These are phyloP conservation scores for Electrophaes corylata DNA, from an alignment of 2,888 invertebrate species.

Conservation along the genomic window DNA sequence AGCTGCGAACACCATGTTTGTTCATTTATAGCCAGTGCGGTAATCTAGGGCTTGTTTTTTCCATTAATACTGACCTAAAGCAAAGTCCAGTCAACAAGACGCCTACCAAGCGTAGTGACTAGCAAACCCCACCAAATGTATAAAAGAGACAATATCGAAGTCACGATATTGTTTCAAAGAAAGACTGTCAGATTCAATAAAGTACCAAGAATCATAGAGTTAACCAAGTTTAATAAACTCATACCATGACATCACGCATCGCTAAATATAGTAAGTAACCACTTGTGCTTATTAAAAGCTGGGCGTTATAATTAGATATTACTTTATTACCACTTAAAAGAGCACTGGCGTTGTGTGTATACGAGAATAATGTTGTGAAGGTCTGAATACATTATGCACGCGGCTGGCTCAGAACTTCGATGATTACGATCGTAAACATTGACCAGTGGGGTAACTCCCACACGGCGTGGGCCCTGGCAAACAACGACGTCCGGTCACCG, in stretches of 20 bases:
- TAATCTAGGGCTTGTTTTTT: conserved; percentile 15
- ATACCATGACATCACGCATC: conserved; percentile 56
- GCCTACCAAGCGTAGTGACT: too few relatives aligned
- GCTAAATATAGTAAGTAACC: conserved; percentile 66
- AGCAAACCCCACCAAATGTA: too few relatives aligned
- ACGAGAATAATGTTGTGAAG: conserved; percentile 18
- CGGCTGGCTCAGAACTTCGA: conserved; percentile 28
- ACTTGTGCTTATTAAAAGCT: conserved; percentile 60
- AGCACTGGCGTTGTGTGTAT: conserved; percentile 12
- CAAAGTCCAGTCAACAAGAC: too few relatives aligned
- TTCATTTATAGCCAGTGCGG: not conserved
- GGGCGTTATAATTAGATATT: conserved; percentile 57
- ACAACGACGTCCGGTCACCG: conserved; percentile 76
- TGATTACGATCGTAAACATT: conserved; percentile 38
- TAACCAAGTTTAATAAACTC: conserved; percentile 52
- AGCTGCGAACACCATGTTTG: conserved; percentile 17
- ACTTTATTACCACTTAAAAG: conserved; percentile 51
- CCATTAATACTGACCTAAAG: conserved; percentile 19
- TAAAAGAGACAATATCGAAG: too few relatives aligned
- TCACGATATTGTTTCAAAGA: conserved; percentile 17
- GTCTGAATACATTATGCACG: conserved; percentile 25
- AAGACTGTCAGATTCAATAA: conserved; percentile 6
- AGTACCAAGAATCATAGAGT: conserved; percentile 17
- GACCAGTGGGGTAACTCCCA: conserved; percentile 37
- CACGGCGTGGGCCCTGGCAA: conserved; percentile 69